Evolutionary conservation across 2,113 vertebrate genomes (phyloP).

Genomic region (Scytalopus superciliaris): DNA sequence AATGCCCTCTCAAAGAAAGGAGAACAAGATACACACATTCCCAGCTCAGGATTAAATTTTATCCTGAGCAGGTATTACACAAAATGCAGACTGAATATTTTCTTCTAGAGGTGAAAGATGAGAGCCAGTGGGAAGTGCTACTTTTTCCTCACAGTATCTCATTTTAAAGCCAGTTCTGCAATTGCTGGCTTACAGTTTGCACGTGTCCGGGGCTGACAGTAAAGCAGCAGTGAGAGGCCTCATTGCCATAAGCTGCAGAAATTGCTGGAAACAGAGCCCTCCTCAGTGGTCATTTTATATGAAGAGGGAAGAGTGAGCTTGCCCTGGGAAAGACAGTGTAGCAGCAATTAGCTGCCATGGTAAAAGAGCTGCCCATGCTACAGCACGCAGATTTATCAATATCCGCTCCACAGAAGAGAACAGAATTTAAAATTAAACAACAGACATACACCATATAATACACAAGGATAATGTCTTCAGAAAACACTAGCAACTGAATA

Average conservation of each 20-base stretch:
- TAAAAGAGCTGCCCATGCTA: not conserved
- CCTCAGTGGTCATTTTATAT: not conserved
- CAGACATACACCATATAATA: not conserved
- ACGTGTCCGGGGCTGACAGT: not conserved
- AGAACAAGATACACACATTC: not conserved
- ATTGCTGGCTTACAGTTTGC: not conserved
- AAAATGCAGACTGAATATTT: not conserved
- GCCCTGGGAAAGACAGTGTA: not conserved
- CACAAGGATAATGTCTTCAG: not conserved
- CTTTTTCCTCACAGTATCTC: not conserved
- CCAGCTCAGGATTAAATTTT: not conserved
- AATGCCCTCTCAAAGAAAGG: not conserved
- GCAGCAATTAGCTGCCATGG: not conserved
- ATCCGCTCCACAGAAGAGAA: not conserved
- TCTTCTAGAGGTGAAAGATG: not conserved
- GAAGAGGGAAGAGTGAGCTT: not conserved
- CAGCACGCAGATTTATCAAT: not conserved
- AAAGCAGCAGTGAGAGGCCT: not conserved
- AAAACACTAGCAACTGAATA: not conserved
- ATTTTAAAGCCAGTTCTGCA: not conserved
- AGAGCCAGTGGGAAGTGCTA: not conserved
- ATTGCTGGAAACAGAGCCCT: not conserved
- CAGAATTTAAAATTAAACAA: not conserved
- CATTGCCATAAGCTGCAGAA: not conserved
- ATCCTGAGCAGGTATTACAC: not conserved